Evolutionary conservation across 2,797 vertebrate species (phyloP), one percentile per base, ranked within the genome.

Genomic region (Alcedo quadribrachys): DNA sequence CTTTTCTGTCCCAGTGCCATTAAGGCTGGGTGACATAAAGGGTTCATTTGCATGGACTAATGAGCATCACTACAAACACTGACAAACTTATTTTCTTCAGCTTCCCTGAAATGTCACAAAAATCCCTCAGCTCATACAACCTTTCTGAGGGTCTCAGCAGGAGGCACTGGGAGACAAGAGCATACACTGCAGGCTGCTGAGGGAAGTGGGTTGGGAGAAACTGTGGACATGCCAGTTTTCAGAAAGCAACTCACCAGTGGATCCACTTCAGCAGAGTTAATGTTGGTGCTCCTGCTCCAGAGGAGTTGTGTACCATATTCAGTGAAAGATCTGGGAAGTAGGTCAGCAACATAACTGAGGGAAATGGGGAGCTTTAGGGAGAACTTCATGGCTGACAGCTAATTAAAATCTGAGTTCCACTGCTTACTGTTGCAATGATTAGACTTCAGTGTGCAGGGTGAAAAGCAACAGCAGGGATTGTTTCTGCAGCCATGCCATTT

Each of bases 241-340:
- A 74, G 48, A 55, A 35, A 46, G 55, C 30, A 43, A 9, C n/a
- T 83, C 42, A 58, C 53, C 68, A 35, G 53, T 30, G 54, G 15
- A 17, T 61, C 25, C 27, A 46, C 71, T 5, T 71, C 30, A 83
- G 63, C 46, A 65, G 54, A 46, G 42, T 46, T 73, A 28, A 18
- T 65, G 24, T 12, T 16, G 48, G 33, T 62, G 63, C 58, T 67
- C 85, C 43, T 62, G 63, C 58, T 67, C 85, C 43, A 11, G 43
- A 93, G 65, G n/a, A 79, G 27, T 2, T 66, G 71, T 51, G 66
- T 17, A 35, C 45, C 63, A 27, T 9, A 5, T 27, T 57, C 69
- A 50, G 42, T 17, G 43, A 79, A 80, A 87, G 53, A 67, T 61
- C 68, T 22, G 82, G 70, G 63, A 93, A 95, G 81, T 94, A 94